phyloP scores from a whole-genome alignment of 1,140 invertebrate species.

The Lucilia cuprina region DNA sequence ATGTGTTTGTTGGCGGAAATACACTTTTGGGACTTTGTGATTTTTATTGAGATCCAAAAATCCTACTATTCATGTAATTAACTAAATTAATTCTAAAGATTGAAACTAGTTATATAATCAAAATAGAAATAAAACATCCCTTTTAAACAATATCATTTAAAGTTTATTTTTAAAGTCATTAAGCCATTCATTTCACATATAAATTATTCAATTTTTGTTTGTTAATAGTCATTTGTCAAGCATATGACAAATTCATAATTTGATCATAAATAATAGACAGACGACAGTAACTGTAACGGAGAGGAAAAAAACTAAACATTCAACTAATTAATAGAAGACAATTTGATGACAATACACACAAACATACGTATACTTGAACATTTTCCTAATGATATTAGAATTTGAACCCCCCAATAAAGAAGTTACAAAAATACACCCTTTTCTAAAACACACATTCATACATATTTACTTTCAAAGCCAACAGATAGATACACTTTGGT shows the following conservation, averaged over 20 bases:
- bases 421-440: neutral
- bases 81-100: too few species aligned
- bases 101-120: too few species aligned
- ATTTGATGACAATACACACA: neutral
- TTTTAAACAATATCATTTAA: too few species aligned
- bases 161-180: too few species aligned
- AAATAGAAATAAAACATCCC: too few species aligned
- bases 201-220: neutral
- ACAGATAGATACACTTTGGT: slow-evolving; percentile 37
- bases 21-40: too few species aligned
- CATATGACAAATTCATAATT: slow-evolving; percentile 15
- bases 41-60: too few species aligned
- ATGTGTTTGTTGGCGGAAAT: too few species aligned
- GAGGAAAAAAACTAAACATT: neutral
- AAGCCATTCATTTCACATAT: neutral
- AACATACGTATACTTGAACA: neutral
- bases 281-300: neutral
- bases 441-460: neutral
- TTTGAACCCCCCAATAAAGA: neutral
- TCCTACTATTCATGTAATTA: too few species aligned
- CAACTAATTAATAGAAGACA: slow-evolving; percentile 11
- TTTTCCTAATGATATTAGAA: neutral
- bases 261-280: slow-evolving; percentile 6
- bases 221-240: slow-evolving; percentile 7
- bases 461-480: too few species aligned